Conservation (phyloP, 2,113 vertebrate species). For the Oryzias woworae region DNA sequence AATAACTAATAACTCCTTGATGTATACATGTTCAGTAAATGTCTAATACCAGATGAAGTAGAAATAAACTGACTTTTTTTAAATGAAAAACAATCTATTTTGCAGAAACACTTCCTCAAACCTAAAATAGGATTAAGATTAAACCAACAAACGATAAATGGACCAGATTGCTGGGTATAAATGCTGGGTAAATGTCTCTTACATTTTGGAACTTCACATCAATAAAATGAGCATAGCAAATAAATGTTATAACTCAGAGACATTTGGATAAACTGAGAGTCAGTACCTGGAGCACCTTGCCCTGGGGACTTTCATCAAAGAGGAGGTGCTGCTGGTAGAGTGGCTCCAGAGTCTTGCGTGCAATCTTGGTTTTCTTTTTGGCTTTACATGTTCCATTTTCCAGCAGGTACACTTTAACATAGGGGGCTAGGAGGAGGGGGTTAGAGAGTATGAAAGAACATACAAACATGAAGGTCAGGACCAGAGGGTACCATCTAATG, state of each 20-base stretch:
- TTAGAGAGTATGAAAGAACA: neutral
- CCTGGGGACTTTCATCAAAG: constrained; percentile 96
- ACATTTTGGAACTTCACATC: too few species aligned
- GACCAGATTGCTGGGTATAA: too few species aligned
- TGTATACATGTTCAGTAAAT: too few species aligned
- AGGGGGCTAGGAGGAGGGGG: constrained; percentile 81
- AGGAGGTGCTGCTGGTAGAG: constrained; percentile 96
- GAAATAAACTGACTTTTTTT: too few species aligned
- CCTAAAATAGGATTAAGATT: too few species aligned
- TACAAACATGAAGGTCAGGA: neutral
- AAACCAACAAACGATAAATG: too few species aligned
- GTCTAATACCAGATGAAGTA: too few species aligned
- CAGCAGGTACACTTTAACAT: constrained; percentile 98
- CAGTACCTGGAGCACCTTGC: constrained; percentile 97
- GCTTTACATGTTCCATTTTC: constrained; percentile 96
- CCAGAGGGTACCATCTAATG: neutral
- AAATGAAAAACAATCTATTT: too few species aligned
- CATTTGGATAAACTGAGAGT: neutral
- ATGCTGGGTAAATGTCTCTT: too few species aligned
- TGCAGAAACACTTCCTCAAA: too few species aligned
- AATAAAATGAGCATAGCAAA: neutral
- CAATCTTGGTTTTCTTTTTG: constrained; percentile 99
- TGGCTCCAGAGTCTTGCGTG: constrained; percentile 98
- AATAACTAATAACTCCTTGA: too few species aligned
- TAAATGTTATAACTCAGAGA: neutral